phyloP scores from a whole-genome alignment of 2,113 vertebrate species.

The Pelmatolapia mariae region DNA sequence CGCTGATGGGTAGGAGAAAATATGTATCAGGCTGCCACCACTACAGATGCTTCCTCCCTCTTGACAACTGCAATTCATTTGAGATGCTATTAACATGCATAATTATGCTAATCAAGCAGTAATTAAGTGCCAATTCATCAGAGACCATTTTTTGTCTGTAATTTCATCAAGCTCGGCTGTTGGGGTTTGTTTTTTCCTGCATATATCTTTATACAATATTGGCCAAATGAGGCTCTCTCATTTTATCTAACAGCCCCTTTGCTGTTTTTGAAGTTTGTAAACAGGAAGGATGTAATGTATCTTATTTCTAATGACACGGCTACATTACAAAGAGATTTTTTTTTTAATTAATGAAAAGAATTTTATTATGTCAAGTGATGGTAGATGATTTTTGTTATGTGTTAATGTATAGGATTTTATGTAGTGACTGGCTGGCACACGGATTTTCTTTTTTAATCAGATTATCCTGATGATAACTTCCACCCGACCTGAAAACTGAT shows the following conservation, averaged over 20 bases:
- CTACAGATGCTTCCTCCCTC: constrained; percentile 98
- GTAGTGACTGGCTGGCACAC: background rate
- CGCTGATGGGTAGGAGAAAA: constrained; percentile 98
- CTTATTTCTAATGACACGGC: background rate
- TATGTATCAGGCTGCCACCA: constrained; percentile 97
- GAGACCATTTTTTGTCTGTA: constrained; percentile 94
- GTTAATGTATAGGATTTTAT: background rate
- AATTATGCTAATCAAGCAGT: constrained; percentile 99
- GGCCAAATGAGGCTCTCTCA: constrained; percentile 47
- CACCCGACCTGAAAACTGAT: background rate
- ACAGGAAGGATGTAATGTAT: constrained; percentile 6
- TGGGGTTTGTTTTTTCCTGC: constrained; percentile 74
- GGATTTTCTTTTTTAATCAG: background rate
- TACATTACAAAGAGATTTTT: background rate
- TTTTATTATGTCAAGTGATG: background rate
- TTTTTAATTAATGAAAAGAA: background rate
- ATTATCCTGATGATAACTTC: background rate
- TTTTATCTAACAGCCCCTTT: constrained; percentile 24
- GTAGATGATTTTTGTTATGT: background rate
- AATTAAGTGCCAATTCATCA: constrained; percentile 99
- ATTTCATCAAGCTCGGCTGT: constrained; percentile 90
- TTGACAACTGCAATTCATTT: constrained; percentile 99
- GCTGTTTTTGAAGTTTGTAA: constrained; percentile 30
- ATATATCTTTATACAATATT: constrained; percentile 63
- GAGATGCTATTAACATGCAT: constrained; percentile 99